These are phyloP conservation scores for Cordilura impudica DNA, from an alignment of 2,888 invertebrate species.

Conservation along the genomic window DNA sequence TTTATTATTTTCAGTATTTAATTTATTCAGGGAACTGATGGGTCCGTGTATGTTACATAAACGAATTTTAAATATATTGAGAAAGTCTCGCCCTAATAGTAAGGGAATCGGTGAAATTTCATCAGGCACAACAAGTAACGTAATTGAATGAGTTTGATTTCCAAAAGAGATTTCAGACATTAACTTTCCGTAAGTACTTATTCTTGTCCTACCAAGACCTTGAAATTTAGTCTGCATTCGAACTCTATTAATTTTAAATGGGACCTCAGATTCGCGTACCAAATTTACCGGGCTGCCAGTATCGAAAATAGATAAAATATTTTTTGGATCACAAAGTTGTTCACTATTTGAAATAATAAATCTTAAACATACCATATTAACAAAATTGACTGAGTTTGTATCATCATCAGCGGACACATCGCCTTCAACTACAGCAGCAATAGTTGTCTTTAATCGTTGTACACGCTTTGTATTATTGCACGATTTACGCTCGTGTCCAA, in stretches of 20 bases:
- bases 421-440: constrained; percentile 1
- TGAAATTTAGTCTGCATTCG: constrained; percentile 19
- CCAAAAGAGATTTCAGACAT: background rate
- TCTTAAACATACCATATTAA: constrained; percentile 32
- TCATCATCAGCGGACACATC: background rate
- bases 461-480: constrained; percentile 19
- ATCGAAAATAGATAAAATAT: constrained; percentile 40
- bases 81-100: constrained; percentile 17
- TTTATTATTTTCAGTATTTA: background rate
- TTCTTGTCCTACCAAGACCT: constrained; percentile 25
- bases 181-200: constrained; percentile 38
- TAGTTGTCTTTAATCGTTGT: constrained; percentile 17
- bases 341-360: constrained; percentile 12
- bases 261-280: constrained; percentile 41
- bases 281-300: constrained; percentile 50
- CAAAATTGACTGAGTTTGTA: constrained; percentile 24
- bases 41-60: constrained; percentile 18
- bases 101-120: constrained; percentile 20
- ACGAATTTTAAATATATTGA: constrained; percentile 8
- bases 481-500: constrained; percentile 27
- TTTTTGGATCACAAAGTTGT: constrained; percentile 9
- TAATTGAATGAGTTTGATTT: constrained; percentile 2
- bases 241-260: constrained; percentile 22
- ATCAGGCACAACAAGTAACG: constrained; percentile 39
- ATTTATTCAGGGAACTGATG: constrained; percentile 18